Percentiles rank a stretch among this genome's conserved stretches.
These are phyloP conservation scores for Staurois parvus DNA, from an alignment of 2,797 vertebrate species.

Conservation along the genomic window DNA sequence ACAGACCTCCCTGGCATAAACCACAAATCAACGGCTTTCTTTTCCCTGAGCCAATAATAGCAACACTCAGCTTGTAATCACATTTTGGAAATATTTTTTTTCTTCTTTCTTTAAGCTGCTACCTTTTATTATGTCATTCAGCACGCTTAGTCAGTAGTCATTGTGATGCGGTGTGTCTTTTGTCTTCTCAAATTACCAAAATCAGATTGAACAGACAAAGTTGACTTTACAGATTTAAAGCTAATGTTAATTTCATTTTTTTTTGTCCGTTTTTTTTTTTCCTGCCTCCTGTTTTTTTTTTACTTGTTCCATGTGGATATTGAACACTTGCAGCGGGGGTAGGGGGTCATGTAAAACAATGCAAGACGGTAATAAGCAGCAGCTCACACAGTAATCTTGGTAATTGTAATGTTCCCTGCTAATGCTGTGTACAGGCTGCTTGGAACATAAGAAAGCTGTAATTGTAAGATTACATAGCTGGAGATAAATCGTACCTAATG, in stretches of 20 bases:
- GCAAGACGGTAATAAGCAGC: slow-evolving; percentile 52
- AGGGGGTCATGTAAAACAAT: slow-evolving; percentile 53
- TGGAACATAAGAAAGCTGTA: slow-evolving; percentile 58
- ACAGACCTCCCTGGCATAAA: slow-evolving; percentile 30
- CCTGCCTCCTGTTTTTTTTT: no score
- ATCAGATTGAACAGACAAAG: neutral
- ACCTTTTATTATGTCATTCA: slow-evolving; percentile 14
- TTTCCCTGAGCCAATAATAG: slow-evolving; percentile 31
- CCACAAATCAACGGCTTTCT: slow-evolving; percentile 9
- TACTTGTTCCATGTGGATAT: neutral
- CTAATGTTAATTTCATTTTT: neutral
- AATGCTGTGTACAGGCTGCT: slow-evolving; percentile 56
- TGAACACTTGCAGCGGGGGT: slow-evolving; percentile 9
- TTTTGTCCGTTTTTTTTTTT: neutral
- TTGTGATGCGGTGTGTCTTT: neutral
- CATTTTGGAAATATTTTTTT: slow-evolving; percentile 16
- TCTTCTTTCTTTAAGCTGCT: slow-evolving; percentile 9
- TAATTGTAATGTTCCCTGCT: slow-evolving; percentile 62
- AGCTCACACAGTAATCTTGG: slow-evolving; percentile 59
- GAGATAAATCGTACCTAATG: slow-evolving; percentile 59
- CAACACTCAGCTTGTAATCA: slow-evolving; percentile 12
- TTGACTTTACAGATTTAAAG: neutral
- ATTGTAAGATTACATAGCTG: slow-evolving; percentile 63
- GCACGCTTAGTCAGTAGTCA: neutral
- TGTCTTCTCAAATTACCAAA: neutral